Base-by-base conservation (phyloP, 2,888 invertebrate species). In the Ophioninae sp. region DNA sequence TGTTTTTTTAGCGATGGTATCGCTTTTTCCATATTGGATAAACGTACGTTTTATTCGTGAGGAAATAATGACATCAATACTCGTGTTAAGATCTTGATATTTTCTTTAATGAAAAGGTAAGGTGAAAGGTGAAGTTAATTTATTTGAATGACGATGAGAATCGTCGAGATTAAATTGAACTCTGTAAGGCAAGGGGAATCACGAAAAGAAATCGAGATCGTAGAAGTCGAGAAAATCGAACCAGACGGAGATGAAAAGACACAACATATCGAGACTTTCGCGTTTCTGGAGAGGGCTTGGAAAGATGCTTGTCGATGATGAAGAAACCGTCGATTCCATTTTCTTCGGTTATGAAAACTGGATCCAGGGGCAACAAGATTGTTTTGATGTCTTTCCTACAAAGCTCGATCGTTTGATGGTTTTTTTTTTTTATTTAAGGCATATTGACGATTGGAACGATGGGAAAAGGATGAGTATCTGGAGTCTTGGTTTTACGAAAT, bases 311-410 rank as follows among this genome's bases (percentile, higher is more conserved):
- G 30, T n/a, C 10, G n/a, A 23, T 56, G 22, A 75, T 67, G 44
- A 30, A 67, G 63, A 63, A 79, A 51, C 71, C 61, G 67, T 61
- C 75, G 68, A 68, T 77, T 56, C 79, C 61, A 80, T 83, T 79
- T 80, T 83, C 68, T 80, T 30, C 20, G 41, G 58, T 65, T 75
- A 75, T 65, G 65, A 22, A n/a, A 64, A 37, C 76, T 23, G 30
- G 72, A 61, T 41, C 20, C 79, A 76, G 72, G 67, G 63, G 76
- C 72, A 44, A 67, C 68, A 44, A 72, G 56, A 63, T 23, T 56
- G 68, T 30, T 76, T 76, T 76, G 58, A 73, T 73, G 71, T 83
- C 68, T 44, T 67, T 61, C 73, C 79, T 68, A 44, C 51, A 65
- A 82, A 63, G 30, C 79, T 51, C 17, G 72, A 79, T 56, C 30